phyloP scores from a whole-genome alignment of 2,797 vertebrate genomes.

The Anguilla megastoma region DNA sequence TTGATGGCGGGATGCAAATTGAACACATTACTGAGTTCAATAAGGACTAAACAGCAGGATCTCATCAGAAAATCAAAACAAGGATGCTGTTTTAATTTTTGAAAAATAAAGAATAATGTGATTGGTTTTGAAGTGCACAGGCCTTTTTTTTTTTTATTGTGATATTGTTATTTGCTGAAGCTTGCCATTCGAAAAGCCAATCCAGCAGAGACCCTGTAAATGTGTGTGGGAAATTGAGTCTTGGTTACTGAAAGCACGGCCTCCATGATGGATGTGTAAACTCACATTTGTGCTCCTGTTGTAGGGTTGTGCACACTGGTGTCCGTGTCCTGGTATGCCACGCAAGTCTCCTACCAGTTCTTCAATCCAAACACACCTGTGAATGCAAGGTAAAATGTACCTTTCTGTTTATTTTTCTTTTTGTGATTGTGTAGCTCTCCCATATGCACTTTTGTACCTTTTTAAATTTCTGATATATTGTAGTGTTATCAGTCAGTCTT shows the following conservation, averaged over 20 bases:
- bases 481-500: background rate
- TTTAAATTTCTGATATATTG: background rate
- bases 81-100: background rate
- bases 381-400: conserved; percentile 81
- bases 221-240: background rate
- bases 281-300: conserved; percentile 29
- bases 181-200: background rate
- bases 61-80: background rate
- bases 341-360: conserved; percentile 91
- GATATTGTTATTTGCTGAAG: background rate
- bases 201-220: background rate
- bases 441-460: background rate
- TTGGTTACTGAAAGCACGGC: background rate
- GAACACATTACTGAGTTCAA: background rate
- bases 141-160: too few species aligned
- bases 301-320: conserved; percentile 88
- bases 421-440: background rate
- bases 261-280: background rate
- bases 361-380: conserved; percentile 89
- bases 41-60: background rate
- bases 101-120: too few species aligned
- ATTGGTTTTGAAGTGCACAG: too few species aligned
- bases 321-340: conserved; percentile 92
- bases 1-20: background rate
- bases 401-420: background rate